Base-by-base conservation (phyloP, 2,797 vertebrate species). In the Chaunax sp. region DNA sequence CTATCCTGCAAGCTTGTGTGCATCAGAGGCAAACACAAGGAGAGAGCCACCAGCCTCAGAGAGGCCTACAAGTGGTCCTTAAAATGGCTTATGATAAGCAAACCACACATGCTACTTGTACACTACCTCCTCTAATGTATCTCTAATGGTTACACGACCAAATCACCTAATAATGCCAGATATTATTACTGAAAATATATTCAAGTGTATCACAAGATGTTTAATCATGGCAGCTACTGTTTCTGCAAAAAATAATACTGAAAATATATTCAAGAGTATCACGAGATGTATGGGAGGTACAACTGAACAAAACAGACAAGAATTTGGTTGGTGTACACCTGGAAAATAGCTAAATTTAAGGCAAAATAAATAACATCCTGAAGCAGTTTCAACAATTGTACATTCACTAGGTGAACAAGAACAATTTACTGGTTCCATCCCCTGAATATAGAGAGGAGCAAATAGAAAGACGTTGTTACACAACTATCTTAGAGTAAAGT, bases 341-440 rank as follows among this genome's bases (percentile, higher is more conserved):
- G 90, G 38, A 89, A 92, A 78, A 86, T 19, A 58, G 68, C 69
- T 55, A 49, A 70, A 76, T 87, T 90, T 90, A 92, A 92, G 90
- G 91, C 90, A 89, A 91, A 92, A 89, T 60, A 84, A 90, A 89
- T 46, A 71, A 90, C 77, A 89, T 78, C 89, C 87, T 84, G 71
- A 91, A 91, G 91, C 90, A 67, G 69, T 82, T 80, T 87, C 68
- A 77, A 90, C 75, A 64, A 81, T 74, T 82, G 72, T 80, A 91
- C 89, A 91, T 91, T 89, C 89, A 91, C 81, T 15, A 74, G 71
- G 75, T 87, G 80, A 87, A 85, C 78, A 84, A 78, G 63, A 77
- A 85, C 69, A 72, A 84, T 73, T n/a, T 59, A 86, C 81, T 77
- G 80, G 67, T 75, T 80, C 57, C 64, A 60, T 76, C 72, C 84